phyloP scores from a whole-genome alignment of 2,113 vertebrate species.

The Melanerpes formicivorus region DNA sequence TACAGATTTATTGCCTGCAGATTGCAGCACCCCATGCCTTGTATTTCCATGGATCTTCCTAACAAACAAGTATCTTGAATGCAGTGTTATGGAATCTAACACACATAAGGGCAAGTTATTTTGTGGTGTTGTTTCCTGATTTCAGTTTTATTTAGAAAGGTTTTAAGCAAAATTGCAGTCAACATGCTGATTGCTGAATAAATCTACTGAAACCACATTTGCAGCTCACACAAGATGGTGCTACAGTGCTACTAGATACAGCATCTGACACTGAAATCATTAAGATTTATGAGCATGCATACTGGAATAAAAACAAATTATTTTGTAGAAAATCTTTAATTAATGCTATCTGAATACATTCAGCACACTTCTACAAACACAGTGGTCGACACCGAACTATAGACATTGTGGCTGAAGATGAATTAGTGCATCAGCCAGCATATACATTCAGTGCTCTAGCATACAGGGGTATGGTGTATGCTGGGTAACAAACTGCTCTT shows the following conservation, averaged over 20 bases:
- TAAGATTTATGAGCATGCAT: conserved; percentile 11
- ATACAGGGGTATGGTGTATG: not conserved
- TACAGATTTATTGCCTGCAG: not conserved
- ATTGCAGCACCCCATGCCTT: not conserved
- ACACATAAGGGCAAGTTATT: not conserved
- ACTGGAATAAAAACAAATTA: not conserved
- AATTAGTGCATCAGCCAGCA: not conserved
- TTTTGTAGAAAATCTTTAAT: not conserved
- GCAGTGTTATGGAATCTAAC: not conserved
- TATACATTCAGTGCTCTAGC: not conserved
- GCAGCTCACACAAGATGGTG: conserved; percentile 71
- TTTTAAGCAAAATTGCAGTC: not conserved
- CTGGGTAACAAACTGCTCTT: not conserved
- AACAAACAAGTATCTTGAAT: not conserved
- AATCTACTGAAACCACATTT: not conserved
- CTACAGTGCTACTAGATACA: conserved; percentile 53
- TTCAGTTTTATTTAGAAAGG: not conserved
- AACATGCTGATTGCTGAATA: not conserved
- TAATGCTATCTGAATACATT: not conserved
- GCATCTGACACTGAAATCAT: not conserved
- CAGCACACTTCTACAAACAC: not conserved
- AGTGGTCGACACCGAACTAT: not conserved
- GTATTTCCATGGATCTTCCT: not conserved
- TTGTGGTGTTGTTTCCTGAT: not conserved
- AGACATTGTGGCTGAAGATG: not conserved